These are phyloP conservation scores for Ctena decussata DNA, from an alignment of 2,888 invertebrate species.

Conservation along the genomic window DNA sequence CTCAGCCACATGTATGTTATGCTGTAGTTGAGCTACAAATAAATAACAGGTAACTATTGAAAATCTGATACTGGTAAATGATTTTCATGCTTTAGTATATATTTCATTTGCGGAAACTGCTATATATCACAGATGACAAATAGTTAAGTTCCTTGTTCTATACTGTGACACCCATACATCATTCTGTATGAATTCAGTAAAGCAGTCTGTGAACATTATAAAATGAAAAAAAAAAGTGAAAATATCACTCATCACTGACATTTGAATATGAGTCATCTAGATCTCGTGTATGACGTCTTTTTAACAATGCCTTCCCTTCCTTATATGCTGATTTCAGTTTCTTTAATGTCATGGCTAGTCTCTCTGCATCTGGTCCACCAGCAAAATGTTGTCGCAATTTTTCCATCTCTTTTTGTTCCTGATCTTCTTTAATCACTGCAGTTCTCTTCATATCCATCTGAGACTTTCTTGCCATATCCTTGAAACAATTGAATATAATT, in stretches of 20 bases:
- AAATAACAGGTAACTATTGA: too few species aligned
- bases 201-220: too few species aligned
- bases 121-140: too few species aligned
- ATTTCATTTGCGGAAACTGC: too few species aligned
- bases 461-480: slow-evolving; percentile 62
- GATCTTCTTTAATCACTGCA: slow-evolving; percentile 53
- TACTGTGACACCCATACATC: too few species aligned
- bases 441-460: slow-evolving; percentile 58
- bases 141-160: too few species aligned
- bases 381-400: slow-evolving; percentile 78
- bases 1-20: too few species aligned
- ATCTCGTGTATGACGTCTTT: slow-evolving; percentile 48
- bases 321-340: slow-evolving; percentile 78
- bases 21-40: too few species aligned
- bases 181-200: too few species aligned
- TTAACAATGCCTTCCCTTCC: slow-evolving; percentile 73
- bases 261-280: slow-evolving; percentile 56
- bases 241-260: slow-evolving; percentile 6
- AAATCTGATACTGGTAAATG: too few species aligned
- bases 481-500: neutral
- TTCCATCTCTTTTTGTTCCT: slow-evolving; percentile 69
- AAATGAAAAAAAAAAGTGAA: too few species aligned
- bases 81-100: too few species aligned
- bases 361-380: slow-evolving; percentile 76
- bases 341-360: slow-evolving; percentile 78